Evolutionary conservation across 2,113 vertebrate species (phyloP), one percentile per base, ranked within the genome.

Genomic region (Thalassarche chlororhynchos): DNA sequence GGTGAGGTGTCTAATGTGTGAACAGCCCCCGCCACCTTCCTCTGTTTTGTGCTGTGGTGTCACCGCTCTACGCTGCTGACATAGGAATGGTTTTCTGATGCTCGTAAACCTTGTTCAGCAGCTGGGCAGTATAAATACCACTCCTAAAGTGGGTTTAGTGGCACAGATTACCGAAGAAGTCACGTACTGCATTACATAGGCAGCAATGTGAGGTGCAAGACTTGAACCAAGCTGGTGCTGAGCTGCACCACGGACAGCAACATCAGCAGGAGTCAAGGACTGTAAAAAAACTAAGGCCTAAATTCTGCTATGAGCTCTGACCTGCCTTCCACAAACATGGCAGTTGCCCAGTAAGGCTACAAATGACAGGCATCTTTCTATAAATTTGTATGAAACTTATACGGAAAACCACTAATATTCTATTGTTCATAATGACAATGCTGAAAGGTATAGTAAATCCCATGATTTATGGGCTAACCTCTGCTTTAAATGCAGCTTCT

Each of bases 181-280:
- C n/a, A 34, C 1, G 0, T 3, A 4, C 9, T 28, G 60, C n/a
- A 38, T 4, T 20, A 12, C 42, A 3, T 2, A 21, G 28, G 38
- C 52, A 91, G 38, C 32, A 58, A 21, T 4, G 5, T 1, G 24
- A 51, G 29, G 34, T 12, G 46, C 17, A 51, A 20, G 21, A 6
- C 25, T 38, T 8, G 74, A 46, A 8, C 17, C 36, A 19, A 20
- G 32, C 11, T 19, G 19, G 11, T 64, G 55, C 46, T 40, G 28
- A 60, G 71, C 44, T 47, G 62, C 58, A 29, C 12, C 42, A 38
- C 0, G 1, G 46, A 49, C 46, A 40, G 29, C 18, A 36, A 3
- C 24, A 24, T 2, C 32, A 49, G 26, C 19, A 23, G 15, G 57
- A 17, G 21, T 26, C 46, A 51, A 61, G 31, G 34, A 51, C 10